Evolutionary conservation across 2,888 invertebrate species (phyloP), one percentile per base, ranked within the genome.

Genomic region (Cosmia trapezina): DNA sequence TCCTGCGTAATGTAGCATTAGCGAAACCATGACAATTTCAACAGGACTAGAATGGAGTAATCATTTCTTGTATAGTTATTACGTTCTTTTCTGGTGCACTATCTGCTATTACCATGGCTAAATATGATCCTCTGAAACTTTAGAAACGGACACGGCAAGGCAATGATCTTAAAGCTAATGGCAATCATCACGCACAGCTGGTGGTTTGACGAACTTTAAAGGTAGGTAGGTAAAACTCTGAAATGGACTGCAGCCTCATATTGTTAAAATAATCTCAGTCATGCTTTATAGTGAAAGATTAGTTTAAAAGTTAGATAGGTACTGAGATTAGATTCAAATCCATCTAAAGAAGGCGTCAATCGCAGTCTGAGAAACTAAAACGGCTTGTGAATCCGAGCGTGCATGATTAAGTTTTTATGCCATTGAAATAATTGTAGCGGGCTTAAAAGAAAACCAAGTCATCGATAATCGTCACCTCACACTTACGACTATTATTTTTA

Each of bases 121-220:
- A 64, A 60, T 64, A 45, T 60, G 54, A 70, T 53, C 45, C 62
- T 57, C 43, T 3, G 61, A 57, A 28, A 51, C 9, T 78, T 51
- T 28, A 33, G 3, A 76, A 28, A 57, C 9, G 49, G 73, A 59
- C 47, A 41, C 12, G 70, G 43, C 19, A 78, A 61, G 60, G 77
- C 63, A 56, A 51, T 51, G 63, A 71, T 72, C 53, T 66, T 61
- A 67, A 53, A 60, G 64, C 59, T 77, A 80, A 65, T 81, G 69
- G 22, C 70, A 60, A 56, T 57, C 61, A 80, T 66, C 80, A 77
- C 80, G 80, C 74, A 66, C 73, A 51, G 47, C 59, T 47, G 43
- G 53, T 12, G 37, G 73, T 71, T n/a, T 71, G 57, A 78, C 53
- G 74, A 61, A 78, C 49, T 33, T 37, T 28, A 19, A 41, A 8